Base-by-base conservation (phyloP, 2,797 vertebrate species). In the Enteromius viviparus region DNA sequence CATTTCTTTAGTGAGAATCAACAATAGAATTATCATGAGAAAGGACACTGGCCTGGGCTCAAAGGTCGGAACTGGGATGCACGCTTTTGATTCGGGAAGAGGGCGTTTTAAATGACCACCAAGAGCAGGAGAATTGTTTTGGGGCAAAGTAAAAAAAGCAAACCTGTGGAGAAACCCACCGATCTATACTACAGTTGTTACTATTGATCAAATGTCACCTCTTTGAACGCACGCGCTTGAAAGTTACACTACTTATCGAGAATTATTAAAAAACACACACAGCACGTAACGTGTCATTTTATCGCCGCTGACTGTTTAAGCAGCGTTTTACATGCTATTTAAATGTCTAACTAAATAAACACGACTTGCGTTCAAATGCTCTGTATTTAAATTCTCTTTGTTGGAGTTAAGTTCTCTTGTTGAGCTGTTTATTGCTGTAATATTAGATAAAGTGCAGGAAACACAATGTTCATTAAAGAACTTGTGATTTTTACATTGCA, bases 11-110 rank as follows among this genome's bases (percentile, higher is more conserved):
- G 76, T 62, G 87, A 89, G 91, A 92, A 93, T 91, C 90, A 91
- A 94, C 92, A 94, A 94, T 92, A 89, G 90, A 89, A 94, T 94
- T 93, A 94, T 93, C 93, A 94, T 94, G 91, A 94, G 92, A 95
- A 95, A 94, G 91, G 91, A 88, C 91, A 90, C 74, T n/a, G 84
- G 78, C 89, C 80, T 80, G 80, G 88, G 88, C 90, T 92, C 88
- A 87, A 90, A 91, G 91, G 91, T 92, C 90, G 87, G 89, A 89
- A 90, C 84, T 82, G 84, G 79, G 86, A 86, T 87, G 89, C 87
- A 88, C 85, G 89, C 87, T 89, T 90, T 91, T 89, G 88, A 85
- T 88, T 91, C 76, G 84, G 88, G 86, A 82, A 81, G 90, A 89
- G 88, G 86, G 87, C 85, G 85, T 85, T 87, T 89, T 89, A 88